Evolutionary conservation across 2,888 invertebrate species (phyloP), one percentile per base, ranked within the genome.

Genomic region (Ischnus inquisitorius): DNA sequence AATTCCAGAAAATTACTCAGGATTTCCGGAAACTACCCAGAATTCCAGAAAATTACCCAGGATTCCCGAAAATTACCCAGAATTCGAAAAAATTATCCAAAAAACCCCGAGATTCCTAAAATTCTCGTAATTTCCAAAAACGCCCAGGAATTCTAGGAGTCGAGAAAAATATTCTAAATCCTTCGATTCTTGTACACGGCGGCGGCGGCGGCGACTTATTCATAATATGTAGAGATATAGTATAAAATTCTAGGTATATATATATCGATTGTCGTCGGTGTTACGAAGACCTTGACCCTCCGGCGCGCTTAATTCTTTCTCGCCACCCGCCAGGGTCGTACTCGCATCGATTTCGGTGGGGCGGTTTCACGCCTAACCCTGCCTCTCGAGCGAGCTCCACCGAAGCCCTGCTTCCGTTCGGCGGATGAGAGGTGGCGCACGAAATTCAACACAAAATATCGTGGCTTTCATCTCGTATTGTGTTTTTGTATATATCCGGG

Each of bases 261-360:
- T 22, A 48, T 68, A 48, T 69, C 34, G 46, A 69, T 16, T 54
- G 16, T 43, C 12, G 43, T 2, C 28, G 12, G 22, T 19, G 16
- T 28, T 54, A 34, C 62, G 3, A 71, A 83, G 86, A 84, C 89
- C 89, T 89, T 88, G 89, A 89, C 89, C 88, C 82, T 28, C 62
- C 19, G 25, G 28, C 60, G 16, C 60, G 43, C 14, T 43, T 41
- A 43, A 71, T 75, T 41, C 76, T 41, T 39, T 71, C 60, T 82
- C 75, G 79, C 79, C 82, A 82, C 85, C 80, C 81, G 48, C 25
- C 39, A 14, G 69, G 80, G 68, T 71, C 78, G 74, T 82, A 83
- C 82, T 72, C 83, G 85, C 88, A 89, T 89, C 88, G 89, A 89
- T 89, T 88, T 86, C 81, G 85, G 75, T 16, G 85, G 34, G 82